Percentiles rank a stretch among this genome's conserved stretches.
phyloP scores from a whole-genome alignment of 2,113 vertebrate species.

The Zosterops lateralis region DNA sequence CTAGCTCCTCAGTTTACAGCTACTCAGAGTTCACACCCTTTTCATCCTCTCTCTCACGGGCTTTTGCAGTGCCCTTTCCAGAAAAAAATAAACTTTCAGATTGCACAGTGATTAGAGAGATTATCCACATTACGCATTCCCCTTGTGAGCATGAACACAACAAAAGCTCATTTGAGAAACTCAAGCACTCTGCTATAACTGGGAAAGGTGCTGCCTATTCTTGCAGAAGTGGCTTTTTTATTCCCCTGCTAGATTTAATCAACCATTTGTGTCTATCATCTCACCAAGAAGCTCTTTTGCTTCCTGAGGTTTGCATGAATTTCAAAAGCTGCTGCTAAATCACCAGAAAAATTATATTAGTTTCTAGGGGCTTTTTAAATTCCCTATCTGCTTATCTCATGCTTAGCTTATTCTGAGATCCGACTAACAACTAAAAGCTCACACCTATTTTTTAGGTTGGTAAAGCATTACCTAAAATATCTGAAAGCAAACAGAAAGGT shows the following conservation, averaged over 20 bases:
- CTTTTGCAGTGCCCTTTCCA: background rate
- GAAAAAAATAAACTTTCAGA: slow-evolving; percentile 38
- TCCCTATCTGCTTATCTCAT: background rate
- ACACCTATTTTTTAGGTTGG: background rate
- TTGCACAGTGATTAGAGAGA: slow-evolving; percentile 5
- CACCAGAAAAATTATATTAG: background rate
- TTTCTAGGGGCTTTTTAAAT: background rate
- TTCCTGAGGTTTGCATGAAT: background rate
- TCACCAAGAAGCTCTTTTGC: background rate
- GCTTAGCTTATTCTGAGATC: background rate
- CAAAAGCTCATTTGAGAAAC: slow-evolving; percentile 24
- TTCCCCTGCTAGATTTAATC: background rate
- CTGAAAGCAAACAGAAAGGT: background rate
- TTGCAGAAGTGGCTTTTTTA: background rate
- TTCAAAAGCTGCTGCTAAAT: background rate
- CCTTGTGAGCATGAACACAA: background rate
- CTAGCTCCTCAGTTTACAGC: background rate
- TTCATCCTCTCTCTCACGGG: background rate
- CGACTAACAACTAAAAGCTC: background rate
- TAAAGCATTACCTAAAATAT: background rate
- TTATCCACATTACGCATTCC: slow-evolving; percentile 18
- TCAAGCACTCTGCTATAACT: background rate
- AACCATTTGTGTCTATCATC: background rate
- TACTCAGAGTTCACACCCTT: slow-evolving; percentile 18
- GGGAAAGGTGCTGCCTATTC: background rate